Base-by-base conservation (phyloP, 1,140 invertebrate genomes). In the Drosophila jambulina region DNA sequence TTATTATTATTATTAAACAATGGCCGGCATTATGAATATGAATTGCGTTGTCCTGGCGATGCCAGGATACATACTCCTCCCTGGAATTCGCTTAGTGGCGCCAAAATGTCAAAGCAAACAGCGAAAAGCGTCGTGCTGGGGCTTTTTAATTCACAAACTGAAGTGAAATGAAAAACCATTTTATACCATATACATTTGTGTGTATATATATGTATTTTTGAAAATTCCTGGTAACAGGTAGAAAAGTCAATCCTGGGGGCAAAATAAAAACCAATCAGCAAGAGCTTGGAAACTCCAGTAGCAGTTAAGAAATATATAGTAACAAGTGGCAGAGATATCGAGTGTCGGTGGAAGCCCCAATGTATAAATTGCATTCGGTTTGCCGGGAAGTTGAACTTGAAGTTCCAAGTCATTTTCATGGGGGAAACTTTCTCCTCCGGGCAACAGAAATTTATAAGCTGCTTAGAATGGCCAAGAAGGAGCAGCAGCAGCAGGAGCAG, bases 1-100 rank as follows among this genome's bases (percentile, higher is more conserved):
- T 42, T 48, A 32, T 32, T 32, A 36, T 43, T 45, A 51, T 72
- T 72, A 71, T 72, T 36, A 71, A 71, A 72, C 69, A 72, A 71
- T 45, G 40, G 71, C 21, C 12, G 36, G 34, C 38, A 63, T 40
- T 42, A 62, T 75, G 49, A 75, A 72, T 49, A 56, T 40, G 60
- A 75, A 75, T 62, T 56, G 40, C 32, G 38, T 40, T 59, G 53
- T 45, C 64, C 13, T 71, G 64, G 25, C 54, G 9, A 49, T n/a
- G 54, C 45, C 7, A n/a, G 5, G 1, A 4, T 32, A 32, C 3
- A 32, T 32, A 2, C 32, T 34, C 32, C 32, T 4, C 4, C 32
- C 9, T 15, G 19, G 49, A 63, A 63, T 29, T 63, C 34, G 21
- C 34, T 42, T 61, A 36, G 45, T 53, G 59, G n/a, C 59, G 3